Base-by-base conservation (phyloP, 2,888 invertebrate species). In the Incurvaria masculella region DNA sequence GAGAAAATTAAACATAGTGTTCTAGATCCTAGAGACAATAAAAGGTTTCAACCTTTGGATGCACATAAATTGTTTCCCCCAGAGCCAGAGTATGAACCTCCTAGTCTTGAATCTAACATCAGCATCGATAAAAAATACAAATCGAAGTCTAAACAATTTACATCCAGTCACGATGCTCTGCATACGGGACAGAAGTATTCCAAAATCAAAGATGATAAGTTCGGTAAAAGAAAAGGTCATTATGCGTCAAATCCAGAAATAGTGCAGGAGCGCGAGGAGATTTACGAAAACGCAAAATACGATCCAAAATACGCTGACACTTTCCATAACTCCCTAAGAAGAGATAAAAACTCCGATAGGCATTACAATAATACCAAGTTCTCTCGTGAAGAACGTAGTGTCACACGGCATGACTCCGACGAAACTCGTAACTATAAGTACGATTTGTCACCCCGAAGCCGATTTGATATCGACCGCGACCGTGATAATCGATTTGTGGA, bases 401-500 rank as follows among this genome's bases (percentile, higher is more conserved):
- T 81, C 59, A 62, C 65, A 58, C 66, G 79, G 53, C 69, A 76
- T 52, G 71, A 71, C 56, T 73, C 76, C 43, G 68, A 83, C 57
- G 70, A 84, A 62, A 70, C 83, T 63, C 60, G 76, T 10, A 73
- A 78, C 52, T 72, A 76, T 49, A 16, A 18, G 49, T 76, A 78
- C 47, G 68, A 74, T 48, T 65, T 64, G 53, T 73, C 78, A 8
- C 78, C 79, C 1, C 69, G 74, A 26, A 50, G 52, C 46, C 63
- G 79, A 49, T 71, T 68, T 47, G 79, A 79, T 42, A 73, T 74
- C 51, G 78, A 75, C 52, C 63, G 64, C 23, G 80, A 80, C 50
- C 63, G 79, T 8, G 85, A 84, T 55, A 87, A 83, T 58, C 79
- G 85, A 47, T 72, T 87, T 46, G 86, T 85, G 2, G 90, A 91